A percentile compares a stretch with the other conserved stretches of the same genome.
phyloP scores from a whole-genome alignment of 2,797 vertebrate genomes.

The Mallotus villosus region DNA sequence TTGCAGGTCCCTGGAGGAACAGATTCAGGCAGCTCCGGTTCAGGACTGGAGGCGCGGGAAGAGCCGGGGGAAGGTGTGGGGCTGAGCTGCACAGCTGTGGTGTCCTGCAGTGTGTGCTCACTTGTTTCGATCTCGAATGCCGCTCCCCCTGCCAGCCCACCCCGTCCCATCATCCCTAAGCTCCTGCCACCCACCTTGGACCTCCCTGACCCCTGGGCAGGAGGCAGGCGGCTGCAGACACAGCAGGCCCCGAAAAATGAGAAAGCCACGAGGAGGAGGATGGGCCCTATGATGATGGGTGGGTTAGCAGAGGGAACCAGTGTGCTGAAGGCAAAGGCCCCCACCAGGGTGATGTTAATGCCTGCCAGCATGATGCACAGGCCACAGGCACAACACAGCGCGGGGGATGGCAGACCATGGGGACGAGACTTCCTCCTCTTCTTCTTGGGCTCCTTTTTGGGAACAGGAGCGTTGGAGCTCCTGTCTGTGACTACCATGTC shows the following conservation, averaged over 20 bases:
- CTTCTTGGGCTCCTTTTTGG: slow-evolving; percentile 74
- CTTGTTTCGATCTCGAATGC: slow-evolving; percentile 93
- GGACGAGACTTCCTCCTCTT: slow-evolving; percentile 66
- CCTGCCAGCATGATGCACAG: slow-evolving; percentile 96
- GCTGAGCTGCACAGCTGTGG: slow-evolving; percentile 84
- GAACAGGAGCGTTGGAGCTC: slow-evolving; percentile 63
- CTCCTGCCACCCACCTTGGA: slow-evolving; percentile 75
- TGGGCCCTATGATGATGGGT: slow-evolving; percentile 90
- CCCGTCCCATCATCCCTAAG: slow-evolving; percentile 75
- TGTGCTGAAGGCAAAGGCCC: slow-evolving; percentile 91
- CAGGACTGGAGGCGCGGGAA: slow-evolving; percentile 64
- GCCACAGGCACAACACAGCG: slow-evolving; percentile 93
- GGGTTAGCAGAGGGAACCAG: slow-evolving; percentile 87
- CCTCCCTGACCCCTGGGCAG: slow-evolving; percentile 69
- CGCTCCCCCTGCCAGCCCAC: slow-evolving; percentile 69
- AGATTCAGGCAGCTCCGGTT: slow-evolving; percentile 43
- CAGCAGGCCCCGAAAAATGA: slow-evolving; percentile 91
- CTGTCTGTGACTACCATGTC: slow-evolving; percentile 77
- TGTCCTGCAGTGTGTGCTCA: slow-evolving; percentile 94
- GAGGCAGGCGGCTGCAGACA: slow-evolving; percentile 84
- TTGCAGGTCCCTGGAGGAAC: slow-evolving; percentile 55
- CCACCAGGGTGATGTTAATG: slow-evolving; percentile 96
- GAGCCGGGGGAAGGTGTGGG: slow-evolving; percentile 68
- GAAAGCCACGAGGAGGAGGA: slow-evolving; percentile 87
- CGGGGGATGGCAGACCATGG: slow-evolving; percentile 86